phyloP scores from a whole-genome alignment of 1,140 invertebrate genomes.

The Zaprionus camerounensis region DNA sequence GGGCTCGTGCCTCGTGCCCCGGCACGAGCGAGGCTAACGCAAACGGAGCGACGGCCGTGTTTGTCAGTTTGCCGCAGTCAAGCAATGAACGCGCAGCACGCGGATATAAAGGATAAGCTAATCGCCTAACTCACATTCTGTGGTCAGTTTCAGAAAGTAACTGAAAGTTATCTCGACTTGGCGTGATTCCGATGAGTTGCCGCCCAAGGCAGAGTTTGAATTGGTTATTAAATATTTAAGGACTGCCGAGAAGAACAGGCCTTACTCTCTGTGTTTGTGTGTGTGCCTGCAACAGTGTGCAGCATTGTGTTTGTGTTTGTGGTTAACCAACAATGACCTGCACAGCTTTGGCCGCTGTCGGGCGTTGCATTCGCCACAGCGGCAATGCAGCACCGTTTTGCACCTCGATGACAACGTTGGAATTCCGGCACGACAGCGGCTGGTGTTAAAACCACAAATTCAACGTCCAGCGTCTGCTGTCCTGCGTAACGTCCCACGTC shows the following conservation, averaged over 20 bases:
- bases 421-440: slow-evolving; percentile 34
- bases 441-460: slow-evolving; percentile 67
- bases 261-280: background rate
- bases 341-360: slow-evolving; percentile 44
- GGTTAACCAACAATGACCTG: slow-evolving; percentile 54
- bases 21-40: slow-evolving; percentile 58
- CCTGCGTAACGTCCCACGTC: slow-evolving; percentile 11
- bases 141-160: slow-evolving; percentile 13
- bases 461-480: slow-evolving; percentile 45
- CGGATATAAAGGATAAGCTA: slow-evolving; percentile 51
- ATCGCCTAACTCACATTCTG: background rate
- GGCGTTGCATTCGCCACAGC: slow-evolving; percentile 44
- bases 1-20: slow-evolving; percentile 29
- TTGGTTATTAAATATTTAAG: slow-evolving; percentile 26
- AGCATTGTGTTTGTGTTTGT: slow-evolving; percentile 18
- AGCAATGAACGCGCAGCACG: slow-evolving; percentile 70
- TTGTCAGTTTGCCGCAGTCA: slow-evolving; percentile 77
- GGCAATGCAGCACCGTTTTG: slow-evolving; percentile 17
- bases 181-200: slow-evolving; percentile 36
- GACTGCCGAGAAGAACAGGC: slow-evolving; percentile 8
- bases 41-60: slow-evolving; percentile 40
- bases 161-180: slow-evolving; percentile 3
- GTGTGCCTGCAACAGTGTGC: slow-evolving; percentile 14
- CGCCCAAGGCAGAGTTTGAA: slow-evolving; percentile 24
- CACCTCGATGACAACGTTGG: slow-evolving; percentile 29